These are phyloP conservation scores for Cheilosia scutellata DNA, from an alignment of 2,888 invertebrate genomes.

Conservation along the genomic window DNA sequence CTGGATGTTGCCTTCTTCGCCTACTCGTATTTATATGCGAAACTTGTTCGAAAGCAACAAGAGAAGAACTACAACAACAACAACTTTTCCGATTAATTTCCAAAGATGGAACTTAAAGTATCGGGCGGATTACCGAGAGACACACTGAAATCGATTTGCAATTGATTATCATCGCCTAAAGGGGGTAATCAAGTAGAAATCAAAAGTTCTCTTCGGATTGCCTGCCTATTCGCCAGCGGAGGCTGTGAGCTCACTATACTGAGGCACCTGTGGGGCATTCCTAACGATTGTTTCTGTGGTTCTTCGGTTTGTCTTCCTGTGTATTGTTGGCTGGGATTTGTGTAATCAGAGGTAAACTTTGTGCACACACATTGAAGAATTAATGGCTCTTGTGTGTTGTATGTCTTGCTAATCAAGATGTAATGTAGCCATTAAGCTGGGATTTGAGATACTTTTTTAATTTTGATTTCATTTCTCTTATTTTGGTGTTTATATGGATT, in stretches of 20 bases:
- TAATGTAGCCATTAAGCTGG: conserved; percentile 62
- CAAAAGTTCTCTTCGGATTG: conserved; percentile 63
- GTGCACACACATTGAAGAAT: conserved; percentile 55
- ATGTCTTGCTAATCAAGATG: conserved; percentile 61
- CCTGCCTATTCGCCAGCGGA: conserved; percentile 30
- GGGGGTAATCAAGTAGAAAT: conserved; percentile 72
- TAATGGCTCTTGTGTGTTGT: conserved; percentile 43
- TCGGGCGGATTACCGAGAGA: conserved; percentile 61
- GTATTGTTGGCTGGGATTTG: conserved; percentile 42
- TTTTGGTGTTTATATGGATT: background rate
- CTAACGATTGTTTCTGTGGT: conserved; percentile 48
- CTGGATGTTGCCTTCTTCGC: conserved; percentile 22
- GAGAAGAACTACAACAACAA: background rate
- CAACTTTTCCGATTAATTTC: conserved; percentile 74
- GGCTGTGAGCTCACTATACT: background rate
- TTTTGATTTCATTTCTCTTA: conserved; percentile 28
- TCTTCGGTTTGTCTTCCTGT: conserved; percentile 20
- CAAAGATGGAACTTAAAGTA: conserved; percentile 54
- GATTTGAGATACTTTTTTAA: conserved; percentile 56
- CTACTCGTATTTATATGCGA: background rate
- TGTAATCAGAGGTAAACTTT: conserved; percentile 59
- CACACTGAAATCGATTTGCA: conserved; percentile 67
- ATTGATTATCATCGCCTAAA: conserved; percentile 74
- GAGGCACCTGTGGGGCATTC: conserved; percentile 54
- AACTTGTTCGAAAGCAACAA: background rate